These are phyloP conservation scores for Natator depressus DNA, from an alignment of 2,113 vertebrate species.

Conservation along the genomic window DNA sequence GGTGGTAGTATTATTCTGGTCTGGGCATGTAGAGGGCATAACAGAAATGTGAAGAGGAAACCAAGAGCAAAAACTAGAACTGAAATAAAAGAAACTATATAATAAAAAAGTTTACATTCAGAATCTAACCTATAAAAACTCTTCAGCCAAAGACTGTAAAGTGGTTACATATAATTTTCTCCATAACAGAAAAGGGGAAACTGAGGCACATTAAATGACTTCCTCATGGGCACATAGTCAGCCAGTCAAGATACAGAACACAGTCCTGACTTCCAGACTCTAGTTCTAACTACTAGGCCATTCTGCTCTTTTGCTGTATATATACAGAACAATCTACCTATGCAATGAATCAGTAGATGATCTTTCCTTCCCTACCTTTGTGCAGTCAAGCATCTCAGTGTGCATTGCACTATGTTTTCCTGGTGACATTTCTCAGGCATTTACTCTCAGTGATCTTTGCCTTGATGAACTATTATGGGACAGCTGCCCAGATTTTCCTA, in stretches of 20 bases:
- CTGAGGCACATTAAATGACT: neutral
- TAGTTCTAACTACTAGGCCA: too few relatives aligned
- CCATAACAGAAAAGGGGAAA: neutral
- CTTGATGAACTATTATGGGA: neutral
- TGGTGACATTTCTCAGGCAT: neutral
- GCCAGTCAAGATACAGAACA: too few relatives aligned
- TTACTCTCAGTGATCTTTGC: neutral
- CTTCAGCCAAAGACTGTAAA: neutral
- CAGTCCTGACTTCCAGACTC: too few relatives aligned
- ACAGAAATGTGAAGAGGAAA: neutral
- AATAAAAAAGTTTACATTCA: neutral
- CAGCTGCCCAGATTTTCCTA: neutral
- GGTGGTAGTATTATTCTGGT: too few relatives aligned
- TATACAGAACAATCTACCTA: neutral
- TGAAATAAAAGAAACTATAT: neutral
- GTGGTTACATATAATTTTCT: neutral
- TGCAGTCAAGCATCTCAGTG: neutral
- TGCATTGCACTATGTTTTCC: neutral
- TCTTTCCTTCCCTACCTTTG: neutral
- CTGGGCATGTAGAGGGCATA: too few relatives aligned
- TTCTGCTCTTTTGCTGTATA: too few relatives aligned
- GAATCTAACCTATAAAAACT: neutral
- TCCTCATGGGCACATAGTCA: neutral
- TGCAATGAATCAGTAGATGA: neutral
- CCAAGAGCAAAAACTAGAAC: neutral